Evolutionary conservation across 2,888 invertebrate genomes (phyloP).

Genomic region (Trichacis sp.): DNA sequence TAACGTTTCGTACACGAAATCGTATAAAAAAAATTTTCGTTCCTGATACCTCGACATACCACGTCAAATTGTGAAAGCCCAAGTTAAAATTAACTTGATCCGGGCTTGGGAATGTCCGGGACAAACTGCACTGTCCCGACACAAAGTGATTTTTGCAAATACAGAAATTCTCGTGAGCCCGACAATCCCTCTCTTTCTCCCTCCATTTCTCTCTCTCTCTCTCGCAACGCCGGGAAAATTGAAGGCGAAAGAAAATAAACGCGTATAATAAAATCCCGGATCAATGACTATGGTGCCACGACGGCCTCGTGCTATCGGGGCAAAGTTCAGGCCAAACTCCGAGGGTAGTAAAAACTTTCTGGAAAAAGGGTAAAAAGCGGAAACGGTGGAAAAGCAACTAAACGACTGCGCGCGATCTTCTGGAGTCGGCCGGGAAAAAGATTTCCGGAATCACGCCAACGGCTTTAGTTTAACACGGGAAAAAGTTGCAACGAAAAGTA

Average conservation of each 20-base stretch:
- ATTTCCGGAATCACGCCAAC: constrained; percentile 45
- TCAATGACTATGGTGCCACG: constrained; percentile 30
- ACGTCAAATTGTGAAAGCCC: too few species aligned
- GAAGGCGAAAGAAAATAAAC: constrained; percentile 27
- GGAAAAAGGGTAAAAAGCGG: constrained; percentile 26
- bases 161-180: constrained; percentile 11
- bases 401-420: constrained; percentile 40
- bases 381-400: constrained; percentile 31
- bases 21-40: too few species aligned
- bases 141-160: constrained; percentile 14
- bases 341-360: constrained; percentile 35
- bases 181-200: too few species aligned
- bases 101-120: background rate
- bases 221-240: constrained; percentile 3
- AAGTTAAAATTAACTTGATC: too few species aligned
- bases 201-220: constrained; percentile 10
- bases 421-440: constrained; percentile 38
- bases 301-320: constrained; percentile 17
- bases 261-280: constrained; percentile 40
- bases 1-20: too few species aligned
- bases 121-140: background rate
- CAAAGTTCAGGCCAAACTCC: constrained; percentile 34
- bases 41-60: too few species aligned
- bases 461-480: constrained; percentile 34
- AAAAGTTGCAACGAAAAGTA: constrained; percentile 32